These are phyloP conservation scores for Chelidonichthys spinosus DNA, from an alignment of 2,797 vertebrate genomes.

Conservation along the genomic window DNA sequence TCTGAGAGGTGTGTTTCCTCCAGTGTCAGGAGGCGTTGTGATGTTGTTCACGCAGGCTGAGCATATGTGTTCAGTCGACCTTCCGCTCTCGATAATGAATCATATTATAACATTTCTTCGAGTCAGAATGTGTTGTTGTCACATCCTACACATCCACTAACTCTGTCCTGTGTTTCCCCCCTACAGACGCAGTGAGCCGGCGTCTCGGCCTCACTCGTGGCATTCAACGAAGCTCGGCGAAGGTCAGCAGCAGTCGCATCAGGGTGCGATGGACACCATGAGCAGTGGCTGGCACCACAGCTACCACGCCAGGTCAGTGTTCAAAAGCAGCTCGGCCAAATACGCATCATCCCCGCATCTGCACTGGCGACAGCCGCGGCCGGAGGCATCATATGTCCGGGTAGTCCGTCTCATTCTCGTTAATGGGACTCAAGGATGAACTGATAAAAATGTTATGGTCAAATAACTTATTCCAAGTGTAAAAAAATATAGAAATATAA, in stretches of 20 bases:
- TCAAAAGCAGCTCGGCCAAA: neutral
- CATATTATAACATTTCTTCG: neutral
- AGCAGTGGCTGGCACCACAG: slow-evolving; percentile 90
- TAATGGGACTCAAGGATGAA: too few species aligned
- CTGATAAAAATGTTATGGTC: too few species aligned
- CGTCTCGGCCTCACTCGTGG: slow-evolving; percentile 93
- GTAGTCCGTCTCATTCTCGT: too few species aligned
- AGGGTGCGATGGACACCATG: slow-evolving; percentile 85
- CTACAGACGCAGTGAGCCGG: slow-evolving; percentile 87
- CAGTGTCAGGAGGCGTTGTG: too few species aligned
- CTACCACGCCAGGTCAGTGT: slow-evolving; percentile 91
- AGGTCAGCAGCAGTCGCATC: slow-evolving; percentile 84
- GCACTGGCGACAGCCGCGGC: too few species aligned
- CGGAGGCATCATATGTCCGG: too few species aligned
- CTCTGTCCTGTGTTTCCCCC: neutral
- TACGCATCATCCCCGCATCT: neutral
- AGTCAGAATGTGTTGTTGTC: neutral
- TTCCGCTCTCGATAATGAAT: neutral
- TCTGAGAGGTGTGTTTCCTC: too few species aligned
- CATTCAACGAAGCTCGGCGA: slow-evolving; percentile 89
- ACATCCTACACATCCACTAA: neutral
- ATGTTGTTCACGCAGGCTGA: too few species aligned
- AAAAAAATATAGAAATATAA: too few species aligned
- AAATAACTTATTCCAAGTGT: too few species aligned
- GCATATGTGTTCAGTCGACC: neutral